Evolutionary conservation across 2,113 vertebrate species (phyloP), one percentile per base, ranked within the genome.

Genomic region (Cyphomyrus discorhynchus): DNA sequence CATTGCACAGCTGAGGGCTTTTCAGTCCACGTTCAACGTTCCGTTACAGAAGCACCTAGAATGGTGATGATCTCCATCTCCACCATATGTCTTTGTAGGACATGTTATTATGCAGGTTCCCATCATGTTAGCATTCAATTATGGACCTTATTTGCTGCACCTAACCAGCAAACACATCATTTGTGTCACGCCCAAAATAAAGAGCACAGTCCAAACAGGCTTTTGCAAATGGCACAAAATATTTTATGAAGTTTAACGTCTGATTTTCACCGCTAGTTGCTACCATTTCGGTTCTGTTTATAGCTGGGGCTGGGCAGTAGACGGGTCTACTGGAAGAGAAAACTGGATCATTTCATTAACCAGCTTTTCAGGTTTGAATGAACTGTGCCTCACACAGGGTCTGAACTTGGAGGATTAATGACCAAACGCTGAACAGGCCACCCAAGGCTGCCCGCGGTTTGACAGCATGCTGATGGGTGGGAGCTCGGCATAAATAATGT

Each of bases 401-500:
- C 74, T 84, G 47, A 82, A 58, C 24, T 58, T 21, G 10, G 27
- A 17, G 66, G 66, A 90, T 90, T 45, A 53, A 88, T 74, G 66
- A 52, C 45, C 47, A 13, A 62, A 39, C 27, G 10, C 70, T 87
- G 66, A 58, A 31, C 62, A 45, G 31, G 27, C 70, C 70, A 31
- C 74, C 85, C 89, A 90, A 87, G 86, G 89, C 89, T 58, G 35
- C n/a, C 31, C 2, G 8, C 24, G 11, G 85, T 74, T 87, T 27
- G 49, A 82, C 50, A 46, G 66, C 4, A 49, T 10, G 46, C 56
- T 50, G 47, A 77, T 66, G 31, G 53, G 52, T 27, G 11, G 66
- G 2, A 56, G 39, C 89, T 50, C 42, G 4, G 24, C 17, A 9
- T 86, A 88, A 45, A 85, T 27, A 56, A 86, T 70, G 56, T 53